Conservation (phyloP, 1,140 invertebrate genomes). For the Thaumetopoea pityocampa region DNA sequence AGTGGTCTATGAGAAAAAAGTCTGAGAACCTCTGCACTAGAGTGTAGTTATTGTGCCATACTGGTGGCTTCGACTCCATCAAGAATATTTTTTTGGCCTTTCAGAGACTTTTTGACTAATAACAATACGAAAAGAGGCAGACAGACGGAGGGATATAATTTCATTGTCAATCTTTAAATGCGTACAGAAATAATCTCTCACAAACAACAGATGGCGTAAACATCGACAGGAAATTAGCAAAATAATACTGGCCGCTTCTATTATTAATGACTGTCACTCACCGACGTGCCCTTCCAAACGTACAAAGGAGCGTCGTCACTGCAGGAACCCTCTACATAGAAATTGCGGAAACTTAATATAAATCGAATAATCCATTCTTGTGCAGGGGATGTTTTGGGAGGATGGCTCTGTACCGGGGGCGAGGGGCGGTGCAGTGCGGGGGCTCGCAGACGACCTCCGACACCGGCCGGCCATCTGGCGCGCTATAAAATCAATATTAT, state of each 20-base stretch:
- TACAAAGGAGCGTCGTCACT: conserved; percentile 52
- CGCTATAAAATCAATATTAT: conserved; percentile 68
- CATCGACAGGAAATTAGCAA: conserved; percentile 36
- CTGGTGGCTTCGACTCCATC: no score
- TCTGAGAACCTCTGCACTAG: no score
- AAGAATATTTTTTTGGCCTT: no score
- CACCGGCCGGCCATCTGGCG: conserved; percentile 61
- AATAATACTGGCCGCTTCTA: conserved; percentile 58
- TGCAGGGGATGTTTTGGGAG: conserved; percentile 60
- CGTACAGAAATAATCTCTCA: conserved; percentile 4
- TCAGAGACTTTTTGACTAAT: no score
- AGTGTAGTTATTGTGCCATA: no score
- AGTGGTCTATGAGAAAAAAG: no score
- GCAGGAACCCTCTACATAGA: conserved; percentile 59
- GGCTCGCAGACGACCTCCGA: conserved; percentile 53
- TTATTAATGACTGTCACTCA: conserved; percentile 55
- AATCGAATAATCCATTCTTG: conserved; percentile 68
- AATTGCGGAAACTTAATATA: conserved; percentile 74
- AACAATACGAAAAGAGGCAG: no score
- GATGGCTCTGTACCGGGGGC: conserved; percentile 70
- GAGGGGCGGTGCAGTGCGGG: conserved; percentile 47
- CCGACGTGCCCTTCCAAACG: conserved; percentile 60
- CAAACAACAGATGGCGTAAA: conserved; percentile 55
- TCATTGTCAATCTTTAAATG: not conserved
- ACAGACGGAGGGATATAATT: no score